Percentiles rank a stretch among this genome's conserved stretches.
Evolutionary conservation across 2,113 vertebrate species (phyloP).

Genomic region (Parus major): DNA sequence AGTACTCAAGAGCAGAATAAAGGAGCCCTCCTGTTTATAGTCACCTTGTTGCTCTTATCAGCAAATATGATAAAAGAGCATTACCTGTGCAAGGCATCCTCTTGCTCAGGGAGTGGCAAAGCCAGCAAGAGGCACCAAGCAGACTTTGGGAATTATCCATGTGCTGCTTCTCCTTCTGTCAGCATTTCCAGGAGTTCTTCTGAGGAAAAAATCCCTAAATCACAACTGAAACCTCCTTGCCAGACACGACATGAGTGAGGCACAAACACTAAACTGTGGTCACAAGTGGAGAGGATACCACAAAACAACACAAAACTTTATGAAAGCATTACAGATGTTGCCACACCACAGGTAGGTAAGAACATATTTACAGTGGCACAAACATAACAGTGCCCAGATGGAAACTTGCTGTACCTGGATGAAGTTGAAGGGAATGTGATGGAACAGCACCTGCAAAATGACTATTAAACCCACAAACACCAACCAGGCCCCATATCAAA

Average conservation of each 20-base stretch:
- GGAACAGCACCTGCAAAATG: background rate
- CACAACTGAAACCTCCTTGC: background rate
- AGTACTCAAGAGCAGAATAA: background rate
- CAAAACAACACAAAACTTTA: background rate
- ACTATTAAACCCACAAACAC: background rate
- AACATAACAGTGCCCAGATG: background rate
- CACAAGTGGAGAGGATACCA: fast-evolving
- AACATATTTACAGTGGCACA: background rate
- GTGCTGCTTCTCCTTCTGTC: background rate
- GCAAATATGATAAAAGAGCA: background rate
- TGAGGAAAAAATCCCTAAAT: background rate
- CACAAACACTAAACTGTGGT: background rate
- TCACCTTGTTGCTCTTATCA: background rate
- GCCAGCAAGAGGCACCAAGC: background rate
- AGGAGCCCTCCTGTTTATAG: background rate
- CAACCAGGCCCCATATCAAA: background rate
- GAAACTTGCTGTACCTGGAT: background rate
- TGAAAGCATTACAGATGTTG: background rate
- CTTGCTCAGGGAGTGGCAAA: background rate
- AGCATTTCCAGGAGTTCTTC: background rate
- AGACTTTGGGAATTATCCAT: background rate
- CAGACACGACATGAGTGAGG: fast-evolving
- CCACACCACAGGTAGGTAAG: background rate
- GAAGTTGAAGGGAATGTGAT: background rate
- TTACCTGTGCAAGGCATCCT: background rate